Conservation (phyloP, 2,888 invertebrate species). For the Parascotia fuliginaria region DNA sequence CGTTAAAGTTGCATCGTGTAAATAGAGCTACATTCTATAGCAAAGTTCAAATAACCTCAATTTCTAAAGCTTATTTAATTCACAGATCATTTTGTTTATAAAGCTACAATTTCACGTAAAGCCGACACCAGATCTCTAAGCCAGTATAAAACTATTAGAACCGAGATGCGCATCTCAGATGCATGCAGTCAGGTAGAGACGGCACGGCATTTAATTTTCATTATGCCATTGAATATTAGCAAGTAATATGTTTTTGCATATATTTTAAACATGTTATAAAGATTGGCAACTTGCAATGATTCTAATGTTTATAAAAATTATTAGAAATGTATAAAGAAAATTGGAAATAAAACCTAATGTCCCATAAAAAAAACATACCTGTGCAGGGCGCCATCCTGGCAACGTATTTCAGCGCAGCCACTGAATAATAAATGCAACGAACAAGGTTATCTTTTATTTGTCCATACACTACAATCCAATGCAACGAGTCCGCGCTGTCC, state of each 20-base stretch:
- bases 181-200: constrained; percentile 35
- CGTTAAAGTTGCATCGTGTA: neutral
- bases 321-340: neutral
- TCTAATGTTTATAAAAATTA: too few relatives aligned
- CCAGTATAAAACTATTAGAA: constrained; percentile 27
- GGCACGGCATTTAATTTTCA: constrained; percentile 24
- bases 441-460: constrained; percentile 70
- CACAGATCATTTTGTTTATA: neutral
- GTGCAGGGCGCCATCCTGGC: constrained; percentile 80
- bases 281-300: too few relatives aligned
- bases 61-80: neutral
- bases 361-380: constrained; percentile 65
- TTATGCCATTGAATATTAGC: constrained; percentile 34
- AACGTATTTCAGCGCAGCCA: constrained; percentile 70
- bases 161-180: constrained; percentile 36
- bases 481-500: constrained; percentile 50
- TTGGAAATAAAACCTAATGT: constrained; percentile 10
- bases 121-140: constrained; percentile 5
- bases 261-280: too few relatives aligned
- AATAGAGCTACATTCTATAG: neutral
- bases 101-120: constrained; percentile 11
- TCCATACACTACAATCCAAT: constrained; percentile 53
- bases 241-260: constrained; percentile 7
- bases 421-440: constrained; percentile 82
- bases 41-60: neutral